These are phyloP conservation scores for Mohoua ochrocephala DNA, from an alignment of 2,113 vertebrate genomes.

Conservation along the genomic window DNA sequence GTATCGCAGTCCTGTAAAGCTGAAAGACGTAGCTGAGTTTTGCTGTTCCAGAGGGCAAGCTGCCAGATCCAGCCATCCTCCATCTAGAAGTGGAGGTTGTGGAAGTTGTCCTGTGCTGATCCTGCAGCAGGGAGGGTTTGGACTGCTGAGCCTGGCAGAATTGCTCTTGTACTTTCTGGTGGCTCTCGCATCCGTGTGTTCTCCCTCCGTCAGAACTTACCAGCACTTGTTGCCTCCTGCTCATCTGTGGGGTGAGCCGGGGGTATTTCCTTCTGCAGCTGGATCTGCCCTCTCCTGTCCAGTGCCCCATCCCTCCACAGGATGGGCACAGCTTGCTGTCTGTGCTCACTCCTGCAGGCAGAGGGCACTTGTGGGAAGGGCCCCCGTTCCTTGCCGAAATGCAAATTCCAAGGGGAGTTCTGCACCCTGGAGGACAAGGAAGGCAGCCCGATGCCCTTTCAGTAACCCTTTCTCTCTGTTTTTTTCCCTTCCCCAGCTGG, in stretches of 20 bases:
- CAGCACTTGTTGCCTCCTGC: neutral
- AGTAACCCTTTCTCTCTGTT: neutral
- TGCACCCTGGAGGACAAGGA: neutral
- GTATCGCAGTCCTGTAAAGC: neutral
- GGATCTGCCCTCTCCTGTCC: neutral
- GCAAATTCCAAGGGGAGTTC: neutral
- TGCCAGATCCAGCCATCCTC: neutral
- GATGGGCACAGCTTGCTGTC: neutral
- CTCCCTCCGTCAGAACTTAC: neutral
- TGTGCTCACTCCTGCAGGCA: neutral
- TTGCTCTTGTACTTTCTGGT: neutral
- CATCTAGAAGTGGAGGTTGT: neutral
- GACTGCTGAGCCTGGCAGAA: neutral
- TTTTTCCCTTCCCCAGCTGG: slow-evolving; percentile 78
- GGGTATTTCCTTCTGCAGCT: neutral
- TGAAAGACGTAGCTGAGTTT: neutral
- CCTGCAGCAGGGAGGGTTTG: neutral
- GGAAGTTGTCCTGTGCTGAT: neutral
- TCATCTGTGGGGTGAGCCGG: neutral
- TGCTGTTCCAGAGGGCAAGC: neutral
- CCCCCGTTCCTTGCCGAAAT: neutral
- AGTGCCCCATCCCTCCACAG: neutral
- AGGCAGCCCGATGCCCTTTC: neutral
- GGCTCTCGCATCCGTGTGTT: neutral
- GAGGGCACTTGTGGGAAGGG: slow-evolving; percentile 15